Evolutionary conservation across 2,888 invertebrate species (phyloP).

Genomic region (Coronaproctus castanopsis): DNA sequence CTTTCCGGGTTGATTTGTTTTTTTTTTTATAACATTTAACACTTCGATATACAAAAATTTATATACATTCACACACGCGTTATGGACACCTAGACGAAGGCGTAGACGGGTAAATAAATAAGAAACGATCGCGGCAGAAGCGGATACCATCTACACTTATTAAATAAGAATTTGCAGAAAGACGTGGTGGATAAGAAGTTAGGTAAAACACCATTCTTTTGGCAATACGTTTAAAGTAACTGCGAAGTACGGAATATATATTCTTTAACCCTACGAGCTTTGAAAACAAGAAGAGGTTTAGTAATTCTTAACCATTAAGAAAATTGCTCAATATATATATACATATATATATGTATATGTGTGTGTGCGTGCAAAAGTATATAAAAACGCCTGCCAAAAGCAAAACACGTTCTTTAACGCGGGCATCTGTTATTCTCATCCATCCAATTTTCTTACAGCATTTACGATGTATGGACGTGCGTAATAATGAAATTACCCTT

Average conservation of each 20-base stretch:
- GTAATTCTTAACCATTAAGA: neutral
- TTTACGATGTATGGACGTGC: neutral
- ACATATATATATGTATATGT: neutral
- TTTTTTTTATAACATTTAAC: too few relatives aligned
- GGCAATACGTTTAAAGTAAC: neutral
- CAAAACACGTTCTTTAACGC: too few relatives aligned
- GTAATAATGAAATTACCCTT: neutral
- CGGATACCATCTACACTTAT: neutral
- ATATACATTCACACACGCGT: too few relatives aligned
- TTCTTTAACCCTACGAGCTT: too few relatives aligned
- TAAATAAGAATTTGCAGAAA: neutral
- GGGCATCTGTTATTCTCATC: neutral
- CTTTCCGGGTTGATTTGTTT: conserved; percentile 6
- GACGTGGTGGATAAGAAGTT: neutral
- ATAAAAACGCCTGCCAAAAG: too few relatives aligned
- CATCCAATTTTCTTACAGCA: neutral
- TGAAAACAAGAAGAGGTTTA: too few relatives aligned
- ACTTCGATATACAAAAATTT: too few relatives aligned
- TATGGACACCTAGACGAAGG: neutral
- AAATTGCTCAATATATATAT: neutral
- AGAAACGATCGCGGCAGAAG: neutral
- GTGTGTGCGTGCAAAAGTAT: too few relatives aligned
- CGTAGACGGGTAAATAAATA: neutral
- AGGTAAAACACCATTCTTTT: neutral
- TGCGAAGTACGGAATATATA: too few relatives aligned